Percentiles rank a stretch among this genome's conserved stretches.
Evolutionary conservation across 1,140 invertebrate species (phyloP).

Genomic region (Tetragonula clypearis): DNA sequence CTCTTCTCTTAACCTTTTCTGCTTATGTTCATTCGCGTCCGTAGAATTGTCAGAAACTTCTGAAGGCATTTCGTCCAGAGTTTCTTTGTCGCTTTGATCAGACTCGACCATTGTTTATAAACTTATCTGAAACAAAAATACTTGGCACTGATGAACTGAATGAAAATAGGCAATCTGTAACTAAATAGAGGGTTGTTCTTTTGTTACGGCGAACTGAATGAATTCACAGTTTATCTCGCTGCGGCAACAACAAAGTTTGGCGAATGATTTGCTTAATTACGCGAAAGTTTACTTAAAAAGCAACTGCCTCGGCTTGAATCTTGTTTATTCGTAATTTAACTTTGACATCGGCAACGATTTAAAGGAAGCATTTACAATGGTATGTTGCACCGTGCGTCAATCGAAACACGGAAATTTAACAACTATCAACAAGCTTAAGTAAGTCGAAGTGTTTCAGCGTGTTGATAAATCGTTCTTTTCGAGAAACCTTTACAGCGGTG

Average conservation of each 20-base stretch:
- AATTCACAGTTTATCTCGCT: not conserved
- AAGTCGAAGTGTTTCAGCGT: not conserved
- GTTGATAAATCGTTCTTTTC: not conserved
- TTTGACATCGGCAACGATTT: not conserved
- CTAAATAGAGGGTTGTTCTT: not conserved
- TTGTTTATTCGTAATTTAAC: not conserved
- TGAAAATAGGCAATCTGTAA: not conserved
- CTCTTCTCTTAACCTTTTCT: conserved; percentile 54
- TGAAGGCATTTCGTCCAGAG: conserved; percentile 7
- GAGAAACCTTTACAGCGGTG: not conserved
- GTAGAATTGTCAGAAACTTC: conserved; percentile 3
- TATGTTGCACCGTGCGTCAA: too few relatives aligned
- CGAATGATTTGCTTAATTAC: not conserved
- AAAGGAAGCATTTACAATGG: not conserved
- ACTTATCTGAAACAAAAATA: conserved; percentile 31
- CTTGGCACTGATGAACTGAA: not conserved
- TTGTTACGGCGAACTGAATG: not conserved
- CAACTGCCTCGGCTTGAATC: not conserved
- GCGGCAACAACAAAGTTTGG: not conserved
- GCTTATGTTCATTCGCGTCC: not conserved
- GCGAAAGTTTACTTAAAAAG: too few relatives aligned
- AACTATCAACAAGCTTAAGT: not conserved
- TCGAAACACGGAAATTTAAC: not conserved
- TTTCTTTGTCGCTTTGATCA: conserved; percentile 67
- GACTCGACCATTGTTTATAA: conserved; percentile 70